phyloP scores from a whole-genome alignment of 2,797 vertebrate species.

The Melopsittacus undulatus region DNA sequence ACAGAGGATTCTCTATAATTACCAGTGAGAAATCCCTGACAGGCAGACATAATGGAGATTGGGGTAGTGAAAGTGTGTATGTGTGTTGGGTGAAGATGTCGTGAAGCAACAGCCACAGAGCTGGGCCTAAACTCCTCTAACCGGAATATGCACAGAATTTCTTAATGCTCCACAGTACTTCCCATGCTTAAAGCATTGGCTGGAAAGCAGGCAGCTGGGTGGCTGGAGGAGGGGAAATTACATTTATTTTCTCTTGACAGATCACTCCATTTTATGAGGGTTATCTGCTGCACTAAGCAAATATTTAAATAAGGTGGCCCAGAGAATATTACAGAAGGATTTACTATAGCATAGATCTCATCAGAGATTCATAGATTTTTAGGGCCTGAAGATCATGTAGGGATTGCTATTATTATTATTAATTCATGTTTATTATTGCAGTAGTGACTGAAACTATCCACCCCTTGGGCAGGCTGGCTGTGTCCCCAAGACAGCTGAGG shows the following conservation, averaged over 20 bases:
- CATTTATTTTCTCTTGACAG: conserved; percentile 48
- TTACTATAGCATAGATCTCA: conserved; percentile 14
- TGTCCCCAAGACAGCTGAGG: accelerated
- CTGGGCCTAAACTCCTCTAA: neutral
- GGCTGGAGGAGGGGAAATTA: conserved; percentile 15
- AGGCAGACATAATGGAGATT: neutral
- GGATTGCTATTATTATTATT: neutral
- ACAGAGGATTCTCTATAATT: neutral
- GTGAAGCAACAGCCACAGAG: neutral
- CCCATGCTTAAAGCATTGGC: neutral
- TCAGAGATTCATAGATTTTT: neutral
- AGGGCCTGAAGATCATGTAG: neutral
- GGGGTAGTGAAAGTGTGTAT: neutral
- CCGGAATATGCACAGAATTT: neutral
- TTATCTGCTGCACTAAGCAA: conserved; percentile 60
- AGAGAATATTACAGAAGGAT: conserved; percentile 28
- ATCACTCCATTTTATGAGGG: conserved; percentile 2
- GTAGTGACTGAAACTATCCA: neutral
- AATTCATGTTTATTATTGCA: neutral
- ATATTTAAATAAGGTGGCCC: conserved; percentile 60
- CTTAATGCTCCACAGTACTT: neutral
- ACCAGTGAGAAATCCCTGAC: neutral
- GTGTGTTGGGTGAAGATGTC: neutral
- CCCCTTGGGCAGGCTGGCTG: neutral
- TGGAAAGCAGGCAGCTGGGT: neutral